A percentile compares a stretch with the other conserved stretches of the same genome.
These are phyloP conservation scores for Drosophila antonietae DNA, from an alignment of 2,888 invertebrate species.

Conservation along the genomic window DNA sequence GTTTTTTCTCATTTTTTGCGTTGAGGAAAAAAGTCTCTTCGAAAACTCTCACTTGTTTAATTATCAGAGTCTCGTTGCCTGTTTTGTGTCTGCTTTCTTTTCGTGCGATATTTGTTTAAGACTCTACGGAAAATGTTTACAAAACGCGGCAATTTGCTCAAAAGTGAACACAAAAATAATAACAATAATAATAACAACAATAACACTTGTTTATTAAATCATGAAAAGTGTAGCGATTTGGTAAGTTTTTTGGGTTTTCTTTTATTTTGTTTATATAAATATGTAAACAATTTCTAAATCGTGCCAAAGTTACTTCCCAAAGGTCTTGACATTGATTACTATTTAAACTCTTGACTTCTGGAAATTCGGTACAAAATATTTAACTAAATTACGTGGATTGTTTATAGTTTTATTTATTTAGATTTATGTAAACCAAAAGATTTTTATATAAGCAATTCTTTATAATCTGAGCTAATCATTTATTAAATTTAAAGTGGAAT, in stretches of 20 bases:
- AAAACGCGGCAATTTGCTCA: conserved; percentile 75
- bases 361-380: background rate
- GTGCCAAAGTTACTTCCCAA: conserved; percentile 29
- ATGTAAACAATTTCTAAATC: conserved; percentile 35
- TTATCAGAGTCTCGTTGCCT: conserved; percentile 60
- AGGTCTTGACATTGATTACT: conserved; percentile 28
- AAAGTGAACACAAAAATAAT: conserved; percentile 25
- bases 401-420: background rate
- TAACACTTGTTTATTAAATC: conserved; percentile 57
- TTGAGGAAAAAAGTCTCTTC: conserved; percentile 17
- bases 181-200: conserved; percentile 56
- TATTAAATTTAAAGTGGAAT: background rate
- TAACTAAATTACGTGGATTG: conserved; percentile 1
- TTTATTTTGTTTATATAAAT: conserved; percentile 1
- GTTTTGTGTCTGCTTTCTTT: conserved; percentile 60
- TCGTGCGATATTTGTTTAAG: conserved; percentile 44
- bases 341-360: background rate
- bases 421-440: background rate
- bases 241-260: conserved; percentile 59
- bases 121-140: conserved; percentile 69
- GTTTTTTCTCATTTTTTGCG: conserved; percentile 34
- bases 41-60: conserved; percentile 76
- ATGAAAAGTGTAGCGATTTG: conserved; percentile 66
- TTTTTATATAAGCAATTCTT: background rate
- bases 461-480: background rate